These are phyloP conservation scores for Enteromius paludinosus DNA, from an alignment of 2,797 vertebrate species.

Conservation along the genomic window DNA sequence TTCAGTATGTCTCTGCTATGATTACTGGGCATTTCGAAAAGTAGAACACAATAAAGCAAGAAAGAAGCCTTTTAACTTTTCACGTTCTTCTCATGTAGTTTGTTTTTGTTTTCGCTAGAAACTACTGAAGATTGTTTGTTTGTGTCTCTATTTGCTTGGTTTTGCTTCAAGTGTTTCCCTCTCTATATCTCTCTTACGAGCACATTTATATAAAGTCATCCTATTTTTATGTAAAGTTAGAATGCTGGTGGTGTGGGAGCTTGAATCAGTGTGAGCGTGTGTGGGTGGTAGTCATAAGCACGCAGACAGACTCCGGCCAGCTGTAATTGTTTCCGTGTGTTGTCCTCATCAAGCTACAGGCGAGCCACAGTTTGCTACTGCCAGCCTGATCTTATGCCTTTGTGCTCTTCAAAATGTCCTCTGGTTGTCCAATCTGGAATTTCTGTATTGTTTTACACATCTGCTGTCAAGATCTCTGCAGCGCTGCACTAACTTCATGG, in stretches of 20 bases:
- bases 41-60: neutral
- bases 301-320: slow-evolving; percentile 20
- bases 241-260: neutral
- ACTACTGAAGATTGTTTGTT: neutral
- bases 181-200: slow-evolving; percentile 6
- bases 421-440: neutral
- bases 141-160: neutral
- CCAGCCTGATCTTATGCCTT: slow-evolving; percentile 26
- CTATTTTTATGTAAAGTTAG: slow-evolving; percentile 8
- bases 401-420: neutral
- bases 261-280: slow-evolving; percentile 12
- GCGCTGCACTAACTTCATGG: neutral
- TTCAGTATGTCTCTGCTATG: neutral
- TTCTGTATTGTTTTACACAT: neutral
- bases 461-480: neutral
- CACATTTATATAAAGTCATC: neutral
- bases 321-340: slow-evolving; percentile 55
- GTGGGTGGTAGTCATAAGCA: slow-evolving; percentile 31
- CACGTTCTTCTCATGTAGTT: neutral
- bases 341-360: slow-evolving; percentile 23
- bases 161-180: slow-evolving; percentile 3
- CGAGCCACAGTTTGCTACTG: slow-evolving; percentile 25
- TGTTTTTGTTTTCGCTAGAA: neutral
- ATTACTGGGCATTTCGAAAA: neutral
- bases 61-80: neutral